Evolutionary conservation across 2,113 vertebrate genomes (phyloP), one percentile per base, ranked within the genome.

Genomic region (Colius striatus): DNA sequence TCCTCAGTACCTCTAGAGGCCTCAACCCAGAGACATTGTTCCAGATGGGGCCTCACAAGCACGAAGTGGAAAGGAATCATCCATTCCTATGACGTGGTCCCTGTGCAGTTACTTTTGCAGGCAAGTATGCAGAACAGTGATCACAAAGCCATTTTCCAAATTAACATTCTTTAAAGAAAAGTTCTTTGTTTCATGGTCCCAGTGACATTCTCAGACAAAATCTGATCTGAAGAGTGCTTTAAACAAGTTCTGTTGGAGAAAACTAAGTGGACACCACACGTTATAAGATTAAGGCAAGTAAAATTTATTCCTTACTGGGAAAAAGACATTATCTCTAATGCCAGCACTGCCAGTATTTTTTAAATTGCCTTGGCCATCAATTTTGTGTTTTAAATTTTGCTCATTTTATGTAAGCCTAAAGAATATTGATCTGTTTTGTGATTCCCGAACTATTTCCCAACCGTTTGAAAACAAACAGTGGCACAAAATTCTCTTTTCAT

Each of bases 361-460:
- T 30, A 94, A 93, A 95, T 86, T 7, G 65, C 66, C 94, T 80
- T 84, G 67, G 43, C 54, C 34, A 34, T 87, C 71, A 92, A 11
- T 43, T 77, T 7, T 27, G 62, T 54, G 45, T n/a, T 93, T 96
- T 93, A 81, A 90, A 41, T 77, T 95, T 80, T 48, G 45, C 3
- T 75, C 16, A 92, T 87, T 78, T 90, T 79, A 77, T 60, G 77
- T 36, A 78, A 84, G 14, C 45, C n/a, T 77, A 84, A 92, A 68
- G 48, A 86, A 73, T 74, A 92, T 32, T 84, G 90, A 79, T 67
- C 25, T 92, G 48, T 13, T 89, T 89, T 65, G n/a, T 77, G 71
- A n/a, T 53, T 54, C 48, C 57, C 54, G 61, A 13, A 72, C 87
- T 81, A 77, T 80, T 72, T 29, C 20, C 26, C 68, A 70, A 58